These are phyloP conservation scores for Hypercompe scribonia DNA, from an alignment of 2,888 invertebrate genomes.

Conservation along the genomic window DNA sequence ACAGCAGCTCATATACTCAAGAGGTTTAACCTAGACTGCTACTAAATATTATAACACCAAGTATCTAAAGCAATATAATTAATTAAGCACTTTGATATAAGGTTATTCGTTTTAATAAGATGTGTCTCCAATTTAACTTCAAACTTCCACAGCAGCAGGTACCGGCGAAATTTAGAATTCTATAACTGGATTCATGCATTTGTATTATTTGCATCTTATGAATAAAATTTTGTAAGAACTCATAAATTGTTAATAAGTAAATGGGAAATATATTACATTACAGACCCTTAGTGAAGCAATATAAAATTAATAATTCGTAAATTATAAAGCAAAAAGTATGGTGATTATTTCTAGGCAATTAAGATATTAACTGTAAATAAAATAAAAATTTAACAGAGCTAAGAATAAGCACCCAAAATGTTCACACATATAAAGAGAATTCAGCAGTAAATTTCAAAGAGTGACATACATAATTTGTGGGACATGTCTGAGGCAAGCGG, in stretches of 20 bases:
- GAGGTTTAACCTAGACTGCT: constrained; percentile 13
- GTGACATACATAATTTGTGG: constrained; percentile 33
- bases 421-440: neutral
- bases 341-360: neutral
- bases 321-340: neutral
- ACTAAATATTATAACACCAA: constrained; percentile 40
- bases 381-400: neutral
- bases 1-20: constrained; percentile 20
- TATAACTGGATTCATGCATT: neutral
- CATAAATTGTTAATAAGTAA: neutral
- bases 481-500: constrained; percentile 23
- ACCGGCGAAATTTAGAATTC: constrained; percentile 10
- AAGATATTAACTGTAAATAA: neutral
- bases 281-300: no score
- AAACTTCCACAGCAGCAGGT: constrained; percentile 25
- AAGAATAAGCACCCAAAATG: neutral
- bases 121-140: constrained; percentile 19
- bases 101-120: constrained; percentile 41
- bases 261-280: neutral
- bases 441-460: constrained; percentile 7
- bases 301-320: neutral
- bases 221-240: neutral
- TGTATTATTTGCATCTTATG: neutral
- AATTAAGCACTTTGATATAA: constrained; percentile 30
- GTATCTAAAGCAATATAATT: constrained; percentile 33